Conservation (phyloP, 2,888 invertebrate species). For the Flexamia atlantica region DNA sequence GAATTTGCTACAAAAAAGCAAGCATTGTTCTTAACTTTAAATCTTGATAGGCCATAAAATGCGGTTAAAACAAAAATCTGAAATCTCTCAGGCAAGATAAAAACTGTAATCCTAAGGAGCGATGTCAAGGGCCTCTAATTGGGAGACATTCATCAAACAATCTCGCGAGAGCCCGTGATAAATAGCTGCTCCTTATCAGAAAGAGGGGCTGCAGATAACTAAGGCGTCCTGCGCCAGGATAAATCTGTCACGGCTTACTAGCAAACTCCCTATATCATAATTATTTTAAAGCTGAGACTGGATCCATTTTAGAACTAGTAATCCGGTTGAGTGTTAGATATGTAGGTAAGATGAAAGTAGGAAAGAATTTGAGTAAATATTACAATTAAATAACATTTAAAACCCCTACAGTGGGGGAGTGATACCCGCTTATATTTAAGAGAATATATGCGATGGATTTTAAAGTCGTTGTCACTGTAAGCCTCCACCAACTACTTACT, state of each 20-base stretch:
- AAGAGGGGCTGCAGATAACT: slow-evolving; percentile 12
- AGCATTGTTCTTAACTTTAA: too few relatives aligned
- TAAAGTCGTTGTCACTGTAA: too few relatives aligned
- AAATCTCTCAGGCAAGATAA: background rate
- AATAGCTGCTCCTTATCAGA: slow-evolving; percentile 36
- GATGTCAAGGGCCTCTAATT: slow-evolving; percentile 29
- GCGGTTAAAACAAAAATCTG: background rate
- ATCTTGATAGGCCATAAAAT: too few relatives aligned
- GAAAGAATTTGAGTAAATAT: too few relatives aligned
- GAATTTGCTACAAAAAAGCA: too few relatives aligned
- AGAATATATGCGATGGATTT: too few relatives aligned
- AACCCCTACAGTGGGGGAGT: too few relatives aligned
- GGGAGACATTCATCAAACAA: slow-evolving; percentile 36
- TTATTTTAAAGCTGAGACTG: background rate
- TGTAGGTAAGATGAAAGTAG: too few relatives aligned
- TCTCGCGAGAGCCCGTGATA: slow-evolving; percentile 14
- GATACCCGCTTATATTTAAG: too few relatives aligned
- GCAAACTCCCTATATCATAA: background rate
- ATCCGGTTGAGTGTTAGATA: too few relatives aligned
- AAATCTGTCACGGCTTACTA: slow-evolving; percentile 8
- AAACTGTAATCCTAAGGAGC: background rate
- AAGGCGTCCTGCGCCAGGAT: background rate
- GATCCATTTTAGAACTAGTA: background rate
- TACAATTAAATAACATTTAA: too few relatives aligned
- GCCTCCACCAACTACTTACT: too few relatives aligned